Evolutionary conservation across 2,113 vertebrate genomes (phyloP).

Genomic region (Corythaixoides concolor): DNA sequence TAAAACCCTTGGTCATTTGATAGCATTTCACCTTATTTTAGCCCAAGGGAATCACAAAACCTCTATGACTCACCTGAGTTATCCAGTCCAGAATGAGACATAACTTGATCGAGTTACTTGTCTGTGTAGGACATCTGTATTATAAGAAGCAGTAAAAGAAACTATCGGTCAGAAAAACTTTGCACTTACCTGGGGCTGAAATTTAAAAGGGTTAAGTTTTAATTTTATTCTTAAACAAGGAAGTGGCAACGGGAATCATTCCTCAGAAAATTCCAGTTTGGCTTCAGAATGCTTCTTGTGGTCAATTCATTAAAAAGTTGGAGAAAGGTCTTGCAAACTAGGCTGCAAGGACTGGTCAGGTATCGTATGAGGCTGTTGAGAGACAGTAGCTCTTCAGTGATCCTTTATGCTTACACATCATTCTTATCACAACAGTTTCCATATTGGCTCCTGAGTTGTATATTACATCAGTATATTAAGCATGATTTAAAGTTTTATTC

Average conservation of each 20-base stretch:
- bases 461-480: background rate
- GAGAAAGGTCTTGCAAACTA: background rate
- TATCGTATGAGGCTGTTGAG: background rate
- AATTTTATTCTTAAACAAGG: background rate
- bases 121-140: background rate
- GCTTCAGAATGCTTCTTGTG: background rate
- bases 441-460: background rate
- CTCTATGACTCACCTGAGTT: too few relatives aligned
- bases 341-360: background rate
- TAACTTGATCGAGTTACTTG: background rate
- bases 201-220: background rate
- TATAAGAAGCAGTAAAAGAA: background rate
- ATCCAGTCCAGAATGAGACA: too few relatives aligned
- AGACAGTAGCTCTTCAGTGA: background rate
- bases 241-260: background rate
- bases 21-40: too few relatives aligned
- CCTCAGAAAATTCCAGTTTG: background rate
- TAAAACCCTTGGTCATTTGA: too few relatives aligned
- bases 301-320: background rate
- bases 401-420: background rate
- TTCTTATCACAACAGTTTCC: background rate
- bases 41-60: too few relatives aligned
- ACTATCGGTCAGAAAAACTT: background rate
- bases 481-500: background rate
- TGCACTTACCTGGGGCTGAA: background rate